Percentiles rank a stretch among this genome's conserved stretches.
phyloP scores from a whole-genome alignment of 2,888 invertebrate genomes.

The Cheilosia soror region DNA sequence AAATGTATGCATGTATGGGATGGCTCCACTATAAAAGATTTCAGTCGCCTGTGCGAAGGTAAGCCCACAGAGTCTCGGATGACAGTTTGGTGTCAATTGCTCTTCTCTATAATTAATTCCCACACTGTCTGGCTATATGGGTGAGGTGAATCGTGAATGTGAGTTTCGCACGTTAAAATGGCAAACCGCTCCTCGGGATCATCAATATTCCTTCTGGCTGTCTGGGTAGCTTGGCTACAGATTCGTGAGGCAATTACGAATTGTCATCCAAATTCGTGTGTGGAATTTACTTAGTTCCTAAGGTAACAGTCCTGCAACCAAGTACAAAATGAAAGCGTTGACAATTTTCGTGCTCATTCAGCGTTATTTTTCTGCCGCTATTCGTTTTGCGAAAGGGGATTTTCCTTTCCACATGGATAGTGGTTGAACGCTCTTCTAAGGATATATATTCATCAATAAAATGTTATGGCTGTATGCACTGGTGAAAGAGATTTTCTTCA shows the following conservation, averaged over 20 bases:
- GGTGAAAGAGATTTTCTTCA: constrained; percentile 2
- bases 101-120: constrained; percentile 62
- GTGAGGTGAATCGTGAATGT: background rate
- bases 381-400: background rate
- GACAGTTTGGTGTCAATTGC: constrained; percentile 50
- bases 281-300: constrained; percentile 45
- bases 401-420: constrained; percentile 5
- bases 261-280: constrained; percentile 56
- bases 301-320: constrained; percentile 8
- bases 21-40: background rate
- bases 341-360: constrained; percentile 36
- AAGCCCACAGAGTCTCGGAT: background rate
- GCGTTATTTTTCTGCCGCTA: background rate
- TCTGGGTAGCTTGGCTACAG: constrained; percentile 44
- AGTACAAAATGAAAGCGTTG: background rate
- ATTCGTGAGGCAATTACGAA: constrained; percentile 65
- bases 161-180: constrained; percentile 13
- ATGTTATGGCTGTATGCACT: constrained; percentile 21
- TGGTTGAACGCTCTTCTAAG: background rate
- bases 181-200: constrained; percentile 34
- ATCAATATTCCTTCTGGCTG: constrained; percentile 64
- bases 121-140: constrained; percentile 25
- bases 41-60: constrained; percentile 11
- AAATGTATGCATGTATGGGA: background rate
- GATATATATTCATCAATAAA: constrained; percentile 27